A percentile compares a stretch with the other conserved stretches of the same genome.
Conservation (phyloP, 37 sponge, comb jelly and placozoan genomes). For the Ephydatia muelleri region DNA sequence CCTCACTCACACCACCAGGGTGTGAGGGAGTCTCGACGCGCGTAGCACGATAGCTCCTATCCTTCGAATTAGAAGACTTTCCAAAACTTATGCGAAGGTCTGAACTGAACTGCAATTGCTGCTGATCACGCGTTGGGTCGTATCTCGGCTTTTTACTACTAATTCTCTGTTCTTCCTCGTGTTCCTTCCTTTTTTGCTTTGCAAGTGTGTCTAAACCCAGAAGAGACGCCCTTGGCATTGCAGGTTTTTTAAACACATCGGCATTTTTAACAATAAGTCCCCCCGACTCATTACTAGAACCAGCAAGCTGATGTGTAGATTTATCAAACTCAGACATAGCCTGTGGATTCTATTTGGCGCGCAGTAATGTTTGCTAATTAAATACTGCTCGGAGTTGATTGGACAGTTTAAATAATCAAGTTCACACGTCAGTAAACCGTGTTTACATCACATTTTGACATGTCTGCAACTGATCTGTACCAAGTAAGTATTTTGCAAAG, state of each 20-base stretch:
- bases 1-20: conserved; percentile 87
- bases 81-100: conserved; percentile 67
- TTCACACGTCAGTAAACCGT: neutral
- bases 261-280: conserved; percentile 64
- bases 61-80: conserved; percentile 4
- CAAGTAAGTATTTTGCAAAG: neutral
- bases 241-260: conserved; percentile 66
- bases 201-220: conserved; percentile 87
- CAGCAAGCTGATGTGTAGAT: conserved; percentile 47
- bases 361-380: neutral
- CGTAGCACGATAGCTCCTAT: conserved; percentile 57
- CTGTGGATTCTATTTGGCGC: neutral
- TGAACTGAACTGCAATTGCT: neutral
- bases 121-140: neutral
- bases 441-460: conserved; percentile 6
- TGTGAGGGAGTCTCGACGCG: conserved; percentile 85
- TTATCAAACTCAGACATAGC: conserved; percentile 57
- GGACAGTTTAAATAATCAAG: neutral
- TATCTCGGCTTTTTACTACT: conserved; percentile 26
- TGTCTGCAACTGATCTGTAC: neutral
- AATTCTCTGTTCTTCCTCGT: conserved; percentile 34
- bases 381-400: neutral
- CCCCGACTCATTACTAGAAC: conserved; percentile 54
- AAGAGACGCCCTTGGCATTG: conserved; percentile 51
- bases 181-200: conserved; percentile 62